Conservation (phyloP, 2,888 invertebrate genomes). For the Agriopis marginaria region DNA sequence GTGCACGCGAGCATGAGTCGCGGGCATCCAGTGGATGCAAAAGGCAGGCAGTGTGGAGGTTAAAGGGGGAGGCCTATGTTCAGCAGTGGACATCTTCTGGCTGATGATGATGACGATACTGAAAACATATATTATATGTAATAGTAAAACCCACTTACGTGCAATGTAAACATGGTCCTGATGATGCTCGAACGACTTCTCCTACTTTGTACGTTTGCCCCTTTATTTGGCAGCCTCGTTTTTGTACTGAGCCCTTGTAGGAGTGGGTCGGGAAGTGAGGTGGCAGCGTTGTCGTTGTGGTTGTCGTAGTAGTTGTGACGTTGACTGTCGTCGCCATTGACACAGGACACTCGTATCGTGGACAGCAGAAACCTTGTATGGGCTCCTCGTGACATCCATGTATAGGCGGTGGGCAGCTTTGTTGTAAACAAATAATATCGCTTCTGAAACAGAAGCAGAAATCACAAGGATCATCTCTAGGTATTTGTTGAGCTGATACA, state of each 20-base stretch:
- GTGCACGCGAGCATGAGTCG: too few species aligned
- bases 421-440: conserved; percentile 97
- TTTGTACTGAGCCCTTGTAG: conserved; percentile 90
- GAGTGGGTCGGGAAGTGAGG: conserved; percentile 93
- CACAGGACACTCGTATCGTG: conserved; percentile 96
- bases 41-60: too few species aligned
- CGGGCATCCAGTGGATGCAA: too few species aligned
- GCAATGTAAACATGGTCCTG: conserved; percentile 97
- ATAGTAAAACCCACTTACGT: conserved; percentile 89
- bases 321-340: conserved; percentile 94
- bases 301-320: conserved; percentile 94
- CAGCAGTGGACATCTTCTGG: too few species aligned
- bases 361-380: conserved; percentile 97
- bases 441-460: conserved; percentile 99
- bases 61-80: too few species aligned
- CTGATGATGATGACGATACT: too few species aligned
- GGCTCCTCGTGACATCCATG: conserved; percentile 96
- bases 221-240: conserved; percentile 94
- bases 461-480: conserved; percentile 97
- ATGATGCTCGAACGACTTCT: conserved; percentile 93
- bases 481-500: conserved; percentile 97
- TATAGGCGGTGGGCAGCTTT: conserved; percentile 97
- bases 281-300: conserved; percentile 94
- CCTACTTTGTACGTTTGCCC: conserved; percentile 95
- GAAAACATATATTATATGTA: background rate